A percentile compares a stretch with the other conserved stretches of the same genome.
Conservation (phyloP, 2,888 invertebrate genomes). For the Chalcosyrphus nemorum region DNA sequence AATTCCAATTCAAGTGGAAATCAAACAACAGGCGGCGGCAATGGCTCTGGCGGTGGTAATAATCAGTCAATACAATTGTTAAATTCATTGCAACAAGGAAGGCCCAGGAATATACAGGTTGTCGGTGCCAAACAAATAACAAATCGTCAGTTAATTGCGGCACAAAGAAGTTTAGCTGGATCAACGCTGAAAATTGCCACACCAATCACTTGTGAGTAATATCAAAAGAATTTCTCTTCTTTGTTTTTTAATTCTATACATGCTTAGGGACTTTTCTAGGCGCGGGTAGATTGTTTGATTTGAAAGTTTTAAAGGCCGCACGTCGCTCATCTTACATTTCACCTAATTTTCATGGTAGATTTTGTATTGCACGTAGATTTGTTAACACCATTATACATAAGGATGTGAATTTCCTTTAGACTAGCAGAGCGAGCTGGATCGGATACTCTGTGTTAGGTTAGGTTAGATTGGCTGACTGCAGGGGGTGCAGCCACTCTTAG, state of each 20-base stretch:
- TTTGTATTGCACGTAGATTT: no score
- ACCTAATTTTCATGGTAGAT: no score
- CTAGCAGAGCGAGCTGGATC: no score
- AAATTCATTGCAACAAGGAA: slow-evolving; percentile 79
- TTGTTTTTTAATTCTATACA: not conserved
- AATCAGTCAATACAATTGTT: slow-evolving; percentile 78
- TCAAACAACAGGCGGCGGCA: slow-evolving; percentile 44
- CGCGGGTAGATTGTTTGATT: no score
- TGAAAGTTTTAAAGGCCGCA: no score
- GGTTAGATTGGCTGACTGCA: no score
- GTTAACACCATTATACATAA: no score
- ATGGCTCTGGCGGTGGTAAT: no score
- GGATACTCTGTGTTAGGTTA: no score
- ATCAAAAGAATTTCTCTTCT: slow-evolving; percentile 4
- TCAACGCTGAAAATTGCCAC: slow-evolving; percentile 81
- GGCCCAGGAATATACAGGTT: slow-evolving; percentile 81
- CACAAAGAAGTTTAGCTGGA: slow-evolving; percentile 80
- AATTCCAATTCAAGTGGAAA: slow-evolving; percentile 38
- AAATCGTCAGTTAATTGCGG: slow-evolving; percentile 77
- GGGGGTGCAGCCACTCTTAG: slow-evolving; percentile 42
- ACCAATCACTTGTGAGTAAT: slow-evolving; percentile 79
- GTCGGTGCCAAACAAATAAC: slow-evolving; percentile 80
- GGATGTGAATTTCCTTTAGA: no score
- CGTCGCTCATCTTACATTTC: no score
- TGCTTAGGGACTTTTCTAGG: no score